Evolutionary conservation across 2,113 vertebrate genomes (phyloP).

Genomic region (Scomber colias): DNA sequence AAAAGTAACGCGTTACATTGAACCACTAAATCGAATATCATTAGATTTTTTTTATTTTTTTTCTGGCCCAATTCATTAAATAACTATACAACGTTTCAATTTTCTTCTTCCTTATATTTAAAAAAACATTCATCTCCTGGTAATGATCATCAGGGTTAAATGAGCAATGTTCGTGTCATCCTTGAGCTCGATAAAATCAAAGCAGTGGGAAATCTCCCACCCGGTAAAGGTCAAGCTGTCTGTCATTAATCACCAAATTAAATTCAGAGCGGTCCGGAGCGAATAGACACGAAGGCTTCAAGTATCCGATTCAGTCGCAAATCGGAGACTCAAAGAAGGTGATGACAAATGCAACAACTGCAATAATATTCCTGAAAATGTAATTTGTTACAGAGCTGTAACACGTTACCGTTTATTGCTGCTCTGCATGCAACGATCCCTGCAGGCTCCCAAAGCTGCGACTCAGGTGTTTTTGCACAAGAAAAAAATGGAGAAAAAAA

Average conservation of each 20-base stretch:
- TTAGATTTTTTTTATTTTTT: not conserved
- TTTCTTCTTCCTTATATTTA: not conserved
- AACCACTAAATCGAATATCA: not conserved
- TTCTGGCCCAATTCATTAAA: slow-evolving; percentile 11
- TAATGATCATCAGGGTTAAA: slow-evolving; percentile 6
- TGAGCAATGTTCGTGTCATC: slow-evolving; percentile 25
- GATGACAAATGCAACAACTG: slow-evolving; percentile 51
- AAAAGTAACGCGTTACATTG: slow-evolving; percentile 2
- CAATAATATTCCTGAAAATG: slow-evolving; percentile 41
- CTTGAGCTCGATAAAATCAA: slow-evolving; percentile 36
- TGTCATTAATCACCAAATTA: slow-evolving; percentile 60
- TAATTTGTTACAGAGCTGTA: slow-evolving; percentile 42
- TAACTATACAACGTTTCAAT: too few relatives aligned
- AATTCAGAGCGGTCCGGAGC: slow-evolving; percentile 25
- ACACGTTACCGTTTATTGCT: slow-evolving; percentile 25
- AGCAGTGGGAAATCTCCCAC: slow-evolving; percentile 44
- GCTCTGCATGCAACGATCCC: not conserved
- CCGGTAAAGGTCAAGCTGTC: slow-evolving; percentile 37
- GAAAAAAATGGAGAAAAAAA: too few relatives aligned
- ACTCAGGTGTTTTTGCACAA: not conserved
- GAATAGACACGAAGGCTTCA: not conserved
- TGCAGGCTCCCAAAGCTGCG: not conserved
- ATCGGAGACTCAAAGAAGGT: not conserved
- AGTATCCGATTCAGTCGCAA: slow-evolving; percentile 23
- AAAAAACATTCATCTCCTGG: slow-evolving; percentile 16